phyloP scores from a whole-genome alignment of 2,113 vertebrate species.

The Corythoichthys intestinalis region DNA sequence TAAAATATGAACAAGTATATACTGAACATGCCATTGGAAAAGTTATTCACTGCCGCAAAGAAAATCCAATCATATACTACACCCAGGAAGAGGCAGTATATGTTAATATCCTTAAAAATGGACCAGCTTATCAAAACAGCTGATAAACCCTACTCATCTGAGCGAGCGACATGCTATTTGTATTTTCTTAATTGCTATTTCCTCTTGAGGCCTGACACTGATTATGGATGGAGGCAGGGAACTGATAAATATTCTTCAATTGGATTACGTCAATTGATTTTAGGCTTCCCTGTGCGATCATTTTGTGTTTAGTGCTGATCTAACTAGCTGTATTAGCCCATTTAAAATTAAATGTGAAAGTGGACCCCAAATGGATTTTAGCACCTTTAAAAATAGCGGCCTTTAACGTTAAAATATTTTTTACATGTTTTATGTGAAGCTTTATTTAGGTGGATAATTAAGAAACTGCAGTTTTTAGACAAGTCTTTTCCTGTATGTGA shows the following conservation, averaged over 20 bases:
- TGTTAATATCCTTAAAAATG: background rate
- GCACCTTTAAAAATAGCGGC: background rate
- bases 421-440: background rate
- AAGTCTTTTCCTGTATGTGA: background rate
- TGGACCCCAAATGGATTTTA: background rate
- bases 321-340: background rate
- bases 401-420: background rate
- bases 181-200: conserved; percentile 17
- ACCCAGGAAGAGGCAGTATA: background rate
- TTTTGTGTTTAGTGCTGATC: conserved; percentile 23
- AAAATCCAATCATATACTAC: background rate
- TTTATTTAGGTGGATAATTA: background rate
- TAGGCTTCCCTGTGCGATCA: conserved; percentile 21
- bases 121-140: background rate
- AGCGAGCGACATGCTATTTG: conserved; percentile 4
- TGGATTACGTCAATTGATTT: conserved; percentile 27
- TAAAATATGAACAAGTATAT: no score
- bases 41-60: no score
- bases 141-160: conserved; percentile 12
- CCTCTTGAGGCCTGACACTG: conserved; percentile 4
- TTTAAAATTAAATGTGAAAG: background rate
- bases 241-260: conserved; percentile 25
- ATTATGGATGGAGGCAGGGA: conserved; percentile 10
- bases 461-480: no score
- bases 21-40: no score